These are phyloP conservation scores for Andricus grossulariae DNA, from an alignment of 1,140 invertebrate species.

Conservation along the genomic window DNA sequence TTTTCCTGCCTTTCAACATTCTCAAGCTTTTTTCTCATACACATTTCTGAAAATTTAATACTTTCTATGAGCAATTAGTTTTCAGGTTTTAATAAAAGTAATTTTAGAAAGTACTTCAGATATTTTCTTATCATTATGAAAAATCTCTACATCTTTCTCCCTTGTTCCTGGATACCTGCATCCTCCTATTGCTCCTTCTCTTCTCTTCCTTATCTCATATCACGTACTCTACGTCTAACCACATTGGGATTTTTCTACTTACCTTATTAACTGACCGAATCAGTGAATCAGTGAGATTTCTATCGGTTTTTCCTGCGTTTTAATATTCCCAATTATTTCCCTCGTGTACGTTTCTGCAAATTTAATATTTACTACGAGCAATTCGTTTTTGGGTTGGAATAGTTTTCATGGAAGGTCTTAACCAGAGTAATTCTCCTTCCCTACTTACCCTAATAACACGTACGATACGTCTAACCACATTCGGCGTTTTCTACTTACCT, in stretches of 20 bases:
- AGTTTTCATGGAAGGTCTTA: too few relatives aligned
- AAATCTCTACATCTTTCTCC: conserved; percentile 51
- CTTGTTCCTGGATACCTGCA: conserved; percentile 44
- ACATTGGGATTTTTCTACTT: not conserved
- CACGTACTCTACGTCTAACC: conserved; percentile 32
- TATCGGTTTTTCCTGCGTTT: not conserved
- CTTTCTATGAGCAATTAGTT: too few relatives aligned
- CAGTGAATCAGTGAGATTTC: not conserved
- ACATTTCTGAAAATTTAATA: too few relatives aligned
- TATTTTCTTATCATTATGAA: too few relatives aligned
- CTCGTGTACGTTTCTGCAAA: not conserved
- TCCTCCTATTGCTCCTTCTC: conserved; percentile 46
- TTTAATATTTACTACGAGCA: not conserved
- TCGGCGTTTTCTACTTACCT: conserved; percentile 13
- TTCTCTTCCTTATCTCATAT: conserved; percentile 23
- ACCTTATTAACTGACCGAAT: conserved; percentile 10
- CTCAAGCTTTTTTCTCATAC: not conserved
- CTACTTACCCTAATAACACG: conserved; percentile 29
- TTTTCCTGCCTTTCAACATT: not conserved
- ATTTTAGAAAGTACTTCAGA: too few relatives aligned
- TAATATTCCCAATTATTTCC: not conserved
- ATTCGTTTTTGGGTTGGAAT: too few relatives aligned
- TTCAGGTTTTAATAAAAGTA: too few relatives aligned
- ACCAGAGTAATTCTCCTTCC: too few relatives aligned
- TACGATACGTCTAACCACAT: conserved; percentile 20